Conservation (phyloP, 2,888 invertebrate species). For the Auanema sp. region DNA sequence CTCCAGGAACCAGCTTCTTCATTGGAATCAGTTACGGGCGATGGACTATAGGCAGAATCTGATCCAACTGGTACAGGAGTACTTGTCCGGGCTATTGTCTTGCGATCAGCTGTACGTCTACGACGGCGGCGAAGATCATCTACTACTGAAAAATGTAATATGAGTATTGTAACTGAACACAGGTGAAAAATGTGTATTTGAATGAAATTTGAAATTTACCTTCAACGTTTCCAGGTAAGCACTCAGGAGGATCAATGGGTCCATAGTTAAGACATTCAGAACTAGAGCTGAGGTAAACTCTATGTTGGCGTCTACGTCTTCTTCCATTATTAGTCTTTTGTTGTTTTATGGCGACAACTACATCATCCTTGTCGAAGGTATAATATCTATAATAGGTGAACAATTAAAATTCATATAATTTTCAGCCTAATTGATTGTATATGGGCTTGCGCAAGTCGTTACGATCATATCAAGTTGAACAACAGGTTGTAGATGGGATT, state of each 20-base stretch:
- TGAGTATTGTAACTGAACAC: not conserved
- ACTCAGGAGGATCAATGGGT: conserved; percentile 48
- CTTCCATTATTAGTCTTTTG: not conserved
- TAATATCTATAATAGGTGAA: too few species aligned
- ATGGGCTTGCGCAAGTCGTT: too few species aligned
- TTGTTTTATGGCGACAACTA: too few species aligned
- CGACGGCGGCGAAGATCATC: conserved; percentile 13
- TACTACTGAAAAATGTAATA: conserved; percentile 9
- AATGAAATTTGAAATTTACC: conserved; percentile 7
- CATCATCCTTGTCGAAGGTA: too few species aligned
- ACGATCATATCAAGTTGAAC: too few species aligned
- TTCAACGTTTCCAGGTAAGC: conserved; percentile 30
- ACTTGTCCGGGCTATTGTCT: conserved; percentile 28
- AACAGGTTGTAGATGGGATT: too few species aligned
- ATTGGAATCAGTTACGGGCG: conserved; percentile 41
- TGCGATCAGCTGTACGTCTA: conserved; percentile 6
- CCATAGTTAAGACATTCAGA: conserved; percentile 53
- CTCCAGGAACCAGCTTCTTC: conserved; percentile 25
- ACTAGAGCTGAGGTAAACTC: conserved; percentile 22
- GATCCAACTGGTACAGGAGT: conserved; percentile 34
- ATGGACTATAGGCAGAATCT: conserved; percentile 48
- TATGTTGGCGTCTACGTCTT: conserved; percentile 10
- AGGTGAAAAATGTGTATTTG: not conserved
- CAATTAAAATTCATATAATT: too few species aligned
- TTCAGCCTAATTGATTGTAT: too few species aligned